A percentile compares a stretch with the other conserved stretches of the same genome.
phyloP scores from a whole-genome alignment of 1,140 invertebrate genomes.

The Tetramorium alpestre region DNA sequence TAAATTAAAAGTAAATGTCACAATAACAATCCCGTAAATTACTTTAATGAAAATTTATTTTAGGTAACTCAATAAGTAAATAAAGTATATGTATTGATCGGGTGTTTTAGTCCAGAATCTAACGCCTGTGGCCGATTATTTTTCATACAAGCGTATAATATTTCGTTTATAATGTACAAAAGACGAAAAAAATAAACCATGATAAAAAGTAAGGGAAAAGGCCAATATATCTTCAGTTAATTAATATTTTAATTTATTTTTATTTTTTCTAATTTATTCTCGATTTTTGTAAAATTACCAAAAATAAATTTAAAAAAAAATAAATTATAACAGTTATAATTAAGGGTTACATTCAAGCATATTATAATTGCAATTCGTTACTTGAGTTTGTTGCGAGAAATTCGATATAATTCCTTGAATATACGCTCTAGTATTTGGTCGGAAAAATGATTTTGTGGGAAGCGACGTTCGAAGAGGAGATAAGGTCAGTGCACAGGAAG shows the following conservation, averaged over 20 bases:
- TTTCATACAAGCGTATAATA: background rate
- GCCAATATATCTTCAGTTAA: no score
- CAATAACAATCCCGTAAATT: background rate
- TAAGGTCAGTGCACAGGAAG: constrained; percentile 76
- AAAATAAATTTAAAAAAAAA: background rate
- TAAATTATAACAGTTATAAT: background rate
- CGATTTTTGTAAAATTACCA: background rate
- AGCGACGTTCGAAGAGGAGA: constrained; percentile 78
- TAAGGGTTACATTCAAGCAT: background rate
- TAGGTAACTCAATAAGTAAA: no score
- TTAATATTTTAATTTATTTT: no score
- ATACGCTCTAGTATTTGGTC: background rate
- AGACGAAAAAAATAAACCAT: background rate
- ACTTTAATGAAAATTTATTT: no score
- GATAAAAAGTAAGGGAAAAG: background rate
- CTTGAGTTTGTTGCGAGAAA: background rate
- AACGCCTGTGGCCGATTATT: background rate
- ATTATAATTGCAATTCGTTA: background rate
- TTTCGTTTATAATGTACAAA: background rate
- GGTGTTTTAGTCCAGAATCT: background rate
- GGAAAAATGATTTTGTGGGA: constrained; percentile 33
- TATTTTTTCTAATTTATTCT: background rate
- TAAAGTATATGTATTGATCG: background rate
- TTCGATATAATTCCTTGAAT: background rate
- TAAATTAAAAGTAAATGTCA: background rate